Conservation (phyloP, 2,113 vertebrate species). For the Brachionichthys hirsutus region DNA sequence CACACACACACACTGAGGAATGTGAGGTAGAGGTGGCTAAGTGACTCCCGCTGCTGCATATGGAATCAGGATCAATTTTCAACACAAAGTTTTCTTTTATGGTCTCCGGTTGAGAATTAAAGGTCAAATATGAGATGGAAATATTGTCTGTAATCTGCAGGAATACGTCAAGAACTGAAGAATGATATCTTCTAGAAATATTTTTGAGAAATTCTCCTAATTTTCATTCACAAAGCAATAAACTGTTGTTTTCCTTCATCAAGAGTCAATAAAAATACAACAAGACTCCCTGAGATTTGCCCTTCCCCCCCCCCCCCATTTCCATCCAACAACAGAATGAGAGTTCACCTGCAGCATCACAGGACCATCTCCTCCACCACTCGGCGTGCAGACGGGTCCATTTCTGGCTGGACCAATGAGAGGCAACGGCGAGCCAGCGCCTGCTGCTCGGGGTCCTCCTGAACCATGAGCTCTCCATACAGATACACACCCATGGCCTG, state of each 20-base stretch:
- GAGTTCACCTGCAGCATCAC: constrained; percentile 75
- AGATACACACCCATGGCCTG: constrained; percentile 98
- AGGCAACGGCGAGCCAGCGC: constrained; percentile 86
- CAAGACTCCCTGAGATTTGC: too few relatives aligned
- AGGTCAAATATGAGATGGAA: constrained; percentile 11
- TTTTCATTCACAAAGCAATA: too few relatives aligned
- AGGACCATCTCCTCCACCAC: constrained; percentile 94
- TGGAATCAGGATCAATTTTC: constrained; percentile 44
- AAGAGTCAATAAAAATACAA: too few relatives aligned
- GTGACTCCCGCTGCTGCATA: constrained; percentile 42
- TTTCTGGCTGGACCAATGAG: constrained; percentile 79
- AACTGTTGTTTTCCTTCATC: too few relatives aligned
- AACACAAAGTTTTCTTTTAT: constrained; percentile 50
- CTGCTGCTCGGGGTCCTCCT: constrained; percentile 88
- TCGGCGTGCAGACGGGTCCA: constrained; percentile 84
- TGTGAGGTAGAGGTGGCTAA: constrained; percentile 64
- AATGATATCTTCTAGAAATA: too few relatives aligned
- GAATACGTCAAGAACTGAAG: too few relatives aligned
- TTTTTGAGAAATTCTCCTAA: too few relatives aligned
- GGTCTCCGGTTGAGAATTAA: constrained; percentile 10
- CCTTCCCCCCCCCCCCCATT: too few relatives aligned
- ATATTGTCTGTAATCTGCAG: background rate
- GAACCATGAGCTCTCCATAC: constrained; percentile 95
- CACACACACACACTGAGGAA: constrained; percentile 55
- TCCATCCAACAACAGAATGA: constrained; percentile 1